Percentiles rank a stretch among this genome's conserved stretches.
Conservation (phyloP, 2,797 vertebrate species). For the Dryobates pubescens region DNA sequence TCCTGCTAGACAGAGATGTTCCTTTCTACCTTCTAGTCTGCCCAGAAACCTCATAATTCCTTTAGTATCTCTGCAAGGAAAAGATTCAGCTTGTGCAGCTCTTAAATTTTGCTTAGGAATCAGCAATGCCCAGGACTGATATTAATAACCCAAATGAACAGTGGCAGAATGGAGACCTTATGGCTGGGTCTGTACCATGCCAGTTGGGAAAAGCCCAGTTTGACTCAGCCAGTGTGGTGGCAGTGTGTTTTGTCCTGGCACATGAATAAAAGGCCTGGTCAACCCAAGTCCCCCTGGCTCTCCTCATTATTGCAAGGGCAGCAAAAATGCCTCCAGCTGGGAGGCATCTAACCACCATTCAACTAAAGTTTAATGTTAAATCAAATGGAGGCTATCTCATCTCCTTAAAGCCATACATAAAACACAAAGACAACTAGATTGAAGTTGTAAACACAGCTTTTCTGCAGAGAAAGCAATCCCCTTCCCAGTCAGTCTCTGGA, state of each 20-base stretch:
- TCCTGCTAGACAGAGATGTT: slow-evolving; percentile 19
- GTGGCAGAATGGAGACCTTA: not conserved
- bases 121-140: not conserved
- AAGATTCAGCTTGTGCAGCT: not conserved
- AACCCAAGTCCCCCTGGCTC: not conserved
- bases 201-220: not conserved
- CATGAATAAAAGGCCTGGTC: not conserved
- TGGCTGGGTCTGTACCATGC: not conserved
- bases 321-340: not conserved
- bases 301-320: not conserved
- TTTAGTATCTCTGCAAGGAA: not conserved
- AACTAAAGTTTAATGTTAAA: not conserved
- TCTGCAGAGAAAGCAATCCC: not conserved
- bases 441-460: not conserved
- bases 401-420: not conserved
- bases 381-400: not conserved
- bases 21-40: slow-evolving; percentile 15
- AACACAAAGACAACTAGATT: not conserved
- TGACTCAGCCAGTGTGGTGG: not conserved
- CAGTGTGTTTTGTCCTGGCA: not conserved
- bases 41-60: slow-evolving; percentile 19
- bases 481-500: not conserved
- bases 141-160: not conserved
- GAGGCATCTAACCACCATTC: accelerated
- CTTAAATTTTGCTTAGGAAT: not conserved